Conservation (phyloP, 2,888 invertebrate species). For the Phyto melanocephala region DNA sequence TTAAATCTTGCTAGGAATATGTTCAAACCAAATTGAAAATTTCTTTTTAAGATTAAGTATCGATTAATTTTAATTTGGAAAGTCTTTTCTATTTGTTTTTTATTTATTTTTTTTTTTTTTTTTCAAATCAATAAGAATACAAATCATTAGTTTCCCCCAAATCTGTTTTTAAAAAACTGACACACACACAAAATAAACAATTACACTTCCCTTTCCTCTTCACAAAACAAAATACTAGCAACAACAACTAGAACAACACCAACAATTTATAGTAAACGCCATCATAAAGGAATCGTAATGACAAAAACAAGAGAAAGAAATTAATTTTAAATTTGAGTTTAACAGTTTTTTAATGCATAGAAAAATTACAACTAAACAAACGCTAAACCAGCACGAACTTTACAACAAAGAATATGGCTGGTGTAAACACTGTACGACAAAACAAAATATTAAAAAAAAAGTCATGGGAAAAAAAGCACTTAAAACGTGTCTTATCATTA, state of each 20-base stretch:
- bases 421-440: neutral
- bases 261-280: neutral
- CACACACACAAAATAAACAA: neutral
- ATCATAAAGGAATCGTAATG: neutral
- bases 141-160: neutral
- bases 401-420: neutral
- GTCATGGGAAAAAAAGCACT: constrained; percentile 19
- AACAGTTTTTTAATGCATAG: constrained; percentile 4
- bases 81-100: neutral
- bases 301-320: constrained; percentile 25
- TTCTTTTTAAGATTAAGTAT: neutral
- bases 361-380: neutral
- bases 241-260: neutral
- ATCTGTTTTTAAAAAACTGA: neutral
- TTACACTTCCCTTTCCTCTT: neutral
- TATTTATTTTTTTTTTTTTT: no score
- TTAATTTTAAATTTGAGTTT: constrained; percentile 53
- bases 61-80: constrained; percentile 1
- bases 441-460: neutral
- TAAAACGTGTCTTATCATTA: constrained; percentile 58
- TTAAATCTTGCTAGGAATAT: no score
- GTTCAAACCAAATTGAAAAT: no score
- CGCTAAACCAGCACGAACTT: constrained; percentile 12
- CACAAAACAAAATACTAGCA: neutral
- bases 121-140: neutral